Evolutionary conservation across 92 coral and sea anemone genomes (phyloP).

Genomic region (Phenganax marumi): DNA sequence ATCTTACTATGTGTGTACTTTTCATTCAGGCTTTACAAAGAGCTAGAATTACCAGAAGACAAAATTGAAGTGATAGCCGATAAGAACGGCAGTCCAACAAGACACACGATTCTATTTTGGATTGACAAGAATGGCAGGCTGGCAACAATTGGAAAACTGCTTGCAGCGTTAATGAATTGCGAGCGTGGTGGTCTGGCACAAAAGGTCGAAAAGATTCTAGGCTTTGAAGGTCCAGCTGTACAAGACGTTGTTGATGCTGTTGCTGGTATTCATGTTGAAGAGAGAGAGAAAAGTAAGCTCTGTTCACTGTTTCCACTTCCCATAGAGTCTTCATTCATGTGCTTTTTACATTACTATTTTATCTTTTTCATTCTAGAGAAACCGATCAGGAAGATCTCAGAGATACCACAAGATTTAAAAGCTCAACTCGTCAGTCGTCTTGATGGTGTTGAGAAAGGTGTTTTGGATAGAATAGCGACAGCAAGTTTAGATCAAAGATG

Average conservation of each 20-base stretch:
- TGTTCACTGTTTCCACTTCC: not conserved
- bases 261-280: not conserved
- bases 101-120: constrained; percentile 56
- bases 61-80: constrained; percentile 30
- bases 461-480: not conserved
- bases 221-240: constrained; percentile 52
- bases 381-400: not conserved
- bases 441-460: not conserved
- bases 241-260: constrained; percentile 26
- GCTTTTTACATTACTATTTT: no score
- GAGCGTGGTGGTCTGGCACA: constrained; percentile 1
- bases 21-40: constrained; percentile 52
- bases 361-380: not conserved
- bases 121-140: constrained; percentile 43
- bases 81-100: constrained; percentile 59
- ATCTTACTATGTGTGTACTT: not conserved
- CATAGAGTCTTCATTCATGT: not conserved
- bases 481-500: not conserved
- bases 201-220: not conserved
- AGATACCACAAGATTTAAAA: constrained; percentile 11
- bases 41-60: constrained; percentile 55
- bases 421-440: not conserved
- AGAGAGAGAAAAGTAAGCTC: not conserved
- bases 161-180: constrained; percentile 27
- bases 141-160: constrained; percentile 56